phyloP scores from a whole-genome alignment of 2,888 invertebrate species.

The Timema cristinae region DNA sequence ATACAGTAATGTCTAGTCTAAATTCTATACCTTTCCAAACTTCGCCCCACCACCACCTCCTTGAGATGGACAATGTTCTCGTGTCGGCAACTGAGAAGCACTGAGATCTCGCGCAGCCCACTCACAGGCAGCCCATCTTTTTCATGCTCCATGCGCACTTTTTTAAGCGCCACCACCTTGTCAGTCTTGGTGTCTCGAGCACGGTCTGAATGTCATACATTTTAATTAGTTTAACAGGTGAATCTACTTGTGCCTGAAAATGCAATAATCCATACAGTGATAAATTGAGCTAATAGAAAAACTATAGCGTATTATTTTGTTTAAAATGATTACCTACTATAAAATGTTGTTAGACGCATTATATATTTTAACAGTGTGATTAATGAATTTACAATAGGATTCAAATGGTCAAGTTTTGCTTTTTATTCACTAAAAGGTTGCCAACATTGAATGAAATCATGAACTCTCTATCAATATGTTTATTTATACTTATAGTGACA shows the following conservation, averaged over 20 bases:
- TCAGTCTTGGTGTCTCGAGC: slow-evolving; percentile 84
- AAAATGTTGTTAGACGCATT: no score
- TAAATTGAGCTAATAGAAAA: no score
- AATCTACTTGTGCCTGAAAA: not conserved
- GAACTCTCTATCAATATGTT: no score
- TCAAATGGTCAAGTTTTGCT: no score
- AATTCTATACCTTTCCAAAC: slow-evolving; percentile 73
- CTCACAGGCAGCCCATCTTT: slow-evolving; percentile 93
- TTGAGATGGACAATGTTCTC: slow-evolving; percentile 92
- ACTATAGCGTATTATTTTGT: no score
- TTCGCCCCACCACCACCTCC: slow-evolving; percentile 92
- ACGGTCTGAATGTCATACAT: slow-evolving; percentile 58
- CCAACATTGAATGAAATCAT: no score
- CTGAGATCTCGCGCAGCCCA: slow-evolving; percentile 90
- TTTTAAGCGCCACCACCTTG: slow-evolving; percentile 92
- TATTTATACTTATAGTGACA: no score
- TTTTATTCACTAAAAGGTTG: no score
- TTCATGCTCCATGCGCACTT: slow-evolving; percentile 92
- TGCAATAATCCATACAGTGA: no score
- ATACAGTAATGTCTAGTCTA: not conserved
- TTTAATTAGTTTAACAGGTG: slow-evolving; percentile 15
- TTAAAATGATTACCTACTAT: no score
- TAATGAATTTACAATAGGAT: no score
- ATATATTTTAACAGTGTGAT: no score
- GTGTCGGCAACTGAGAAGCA: slow-evolving; percentile 84